phyloP scores from a whole-genome alignment of 2,113 vertebrate species.

The Ellobius talpinus region DNA sequence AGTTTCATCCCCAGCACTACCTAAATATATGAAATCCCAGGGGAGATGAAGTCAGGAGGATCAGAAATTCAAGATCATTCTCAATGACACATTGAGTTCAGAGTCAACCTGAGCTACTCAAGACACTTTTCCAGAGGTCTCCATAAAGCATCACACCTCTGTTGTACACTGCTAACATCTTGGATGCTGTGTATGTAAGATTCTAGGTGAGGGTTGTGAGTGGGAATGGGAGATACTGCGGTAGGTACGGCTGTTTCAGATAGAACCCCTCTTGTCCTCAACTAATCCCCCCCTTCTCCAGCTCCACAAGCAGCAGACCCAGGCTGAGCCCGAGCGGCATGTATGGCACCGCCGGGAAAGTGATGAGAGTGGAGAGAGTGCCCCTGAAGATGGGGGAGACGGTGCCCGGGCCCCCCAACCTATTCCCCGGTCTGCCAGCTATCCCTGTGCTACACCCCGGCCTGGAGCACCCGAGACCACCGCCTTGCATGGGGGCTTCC shows the following conservation, averaged over 20 bases:
- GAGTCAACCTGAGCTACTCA: not conserved
- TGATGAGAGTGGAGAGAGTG: constrained; percentile 95
- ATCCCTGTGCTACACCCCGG: constrained; percentile 88
- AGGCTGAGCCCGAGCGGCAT: constrained; percentile 93
- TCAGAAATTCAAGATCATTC: not conserved
- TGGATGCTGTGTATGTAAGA: not conserved
- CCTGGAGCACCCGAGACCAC: constrained; percentile 87
- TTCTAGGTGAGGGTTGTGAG: not conserved
- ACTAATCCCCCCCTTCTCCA: constrained; percentile 75
- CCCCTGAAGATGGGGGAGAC: constrained; percentile 90
- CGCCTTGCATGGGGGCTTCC: constrained; percentile 88
- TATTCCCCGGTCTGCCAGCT: constrained; percentile 95
- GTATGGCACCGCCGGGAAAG: constrained; percentile 98
- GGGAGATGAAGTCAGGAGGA: not conserved
- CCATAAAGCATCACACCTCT: not conserved
- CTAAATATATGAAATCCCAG: not conserved
- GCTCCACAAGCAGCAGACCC: constrained; percentile 97
- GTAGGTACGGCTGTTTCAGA: not conserved
- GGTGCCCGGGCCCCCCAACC: constrained; percentile 78
- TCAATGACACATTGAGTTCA: not conserved
- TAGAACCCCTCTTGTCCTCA: not conserved
- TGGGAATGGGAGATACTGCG: not conserved
- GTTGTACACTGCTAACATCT: not conserved
- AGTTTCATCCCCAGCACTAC: not conserved
- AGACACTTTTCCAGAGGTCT: constrained; percentile 9